Conservation (phyloP, 2,888 invertebrate genomes). For the Hedychridium roseum region DNA sequence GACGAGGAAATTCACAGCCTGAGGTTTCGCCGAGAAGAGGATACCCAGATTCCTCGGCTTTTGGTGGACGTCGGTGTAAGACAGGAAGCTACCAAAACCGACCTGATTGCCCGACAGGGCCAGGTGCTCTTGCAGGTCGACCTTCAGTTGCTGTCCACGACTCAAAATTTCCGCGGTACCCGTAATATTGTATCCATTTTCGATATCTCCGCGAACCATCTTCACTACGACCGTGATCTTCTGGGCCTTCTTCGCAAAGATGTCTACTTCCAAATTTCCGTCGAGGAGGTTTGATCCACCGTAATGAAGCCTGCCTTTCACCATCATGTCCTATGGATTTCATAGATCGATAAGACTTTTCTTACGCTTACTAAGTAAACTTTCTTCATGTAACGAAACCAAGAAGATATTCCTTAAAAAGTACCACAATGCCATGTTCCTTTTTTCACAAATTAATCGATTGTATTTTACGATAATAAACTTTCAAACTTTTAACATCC, state of each 20-base stretch:
- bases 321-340: conserved; percentile 60
- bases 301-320: conserved; percentile 63
- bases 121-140: conserved; percentile 55
- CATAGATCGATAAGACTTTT: too few relatives aligned
- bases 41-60: conserved; percentile 51
- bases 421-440: too few relatives aligned
- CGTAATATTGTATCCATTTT: conserved; percentile 63
- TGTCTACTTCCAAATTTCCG: conserved; percentile 66
- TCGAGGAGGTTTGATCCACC: conserved; percentile 60
- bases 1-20: conserved; percentile 44
- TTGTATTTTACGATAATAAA: too few relatives aligned
- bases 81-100: conserved; percentile 49
- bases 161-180: conserved; percentile 63
- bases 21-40: conserved; percentile 33
- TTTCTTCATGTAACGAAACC: too few relatives aligned
- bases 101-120: conserved; percentile 51
- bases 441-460: too few relatives aligned
- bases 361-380: too few relatives aligned
- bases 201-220: conserved; percentile 34
- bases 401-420: too few relatives aligned
- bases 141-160: conserved; percentile 61
- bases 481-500: too few relatives aligned
- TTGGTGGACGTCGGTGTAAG: conserved; percentile 60
- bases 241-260: conserved; percentile 70
- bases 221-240: conserved; percentile 65